phyloP scores from a whole-genome alignment of 1,140 invertebrate genomes.

The Archivesica marissinica region DNA sequence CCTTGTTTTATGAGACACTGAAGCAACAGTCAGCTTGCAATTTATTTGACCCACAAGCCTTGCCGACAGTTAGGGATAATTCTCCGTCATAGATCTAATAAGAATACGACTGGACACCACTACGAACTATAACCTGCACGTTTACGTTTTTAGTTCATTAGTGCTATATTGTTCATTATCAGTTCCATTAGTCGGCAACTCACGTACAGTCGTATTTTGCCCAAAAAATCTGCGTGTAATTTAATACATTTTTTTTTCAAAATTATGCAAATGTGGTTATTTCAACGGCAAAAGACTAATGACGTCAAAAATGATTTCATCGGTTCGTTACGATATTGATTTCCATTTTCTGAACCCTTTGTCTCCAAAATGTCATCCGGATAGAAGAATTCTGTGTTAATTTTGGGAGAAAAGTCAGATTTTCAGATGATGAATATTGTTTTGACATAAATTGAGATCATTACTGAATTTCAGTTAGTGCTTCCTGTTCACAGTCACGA shows the following conservation, averaged over 20 bases:
- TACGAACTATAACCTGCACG: neutral
- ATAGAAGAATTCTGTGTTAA: constrained; percentile 24
- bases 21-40: no score
- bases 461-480: neutral
- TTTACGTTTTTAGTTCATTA: constrained; percentile 30
- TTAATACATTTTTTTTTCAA: constrained; percentile 38
- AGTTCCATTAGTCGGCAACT: constrained; percentile 2
- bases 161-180: neutral
- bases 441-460: constrained; percentile 43
- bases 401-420: constrained; percentile 50
- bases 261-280: constrained; percentile 43
- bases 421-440: constrained; percentile 43
- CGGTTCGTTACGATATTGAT: constrained; percentile 29
- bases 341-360: constrained; percentile 24
- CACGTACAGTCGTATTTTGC: constrained; percentile 33
- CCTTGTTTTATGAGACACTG: no score
- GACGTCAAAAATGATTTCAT: constrained; percentile 42
- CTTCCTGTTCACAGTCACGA: constrained; percentile 15
- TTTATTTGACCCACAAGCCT: no score
- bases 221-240: constrained; percentile 22
- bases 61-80: no score
- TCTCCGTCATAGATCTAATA: no score
- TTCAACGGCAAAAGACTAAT: neutral
- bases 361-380: constrained; percentile 35
- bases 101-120: constrained; percentile 5